Evolutionary conservation across 2,113 vertebrate species (phyloP).

Genomic region (human): DNA sequence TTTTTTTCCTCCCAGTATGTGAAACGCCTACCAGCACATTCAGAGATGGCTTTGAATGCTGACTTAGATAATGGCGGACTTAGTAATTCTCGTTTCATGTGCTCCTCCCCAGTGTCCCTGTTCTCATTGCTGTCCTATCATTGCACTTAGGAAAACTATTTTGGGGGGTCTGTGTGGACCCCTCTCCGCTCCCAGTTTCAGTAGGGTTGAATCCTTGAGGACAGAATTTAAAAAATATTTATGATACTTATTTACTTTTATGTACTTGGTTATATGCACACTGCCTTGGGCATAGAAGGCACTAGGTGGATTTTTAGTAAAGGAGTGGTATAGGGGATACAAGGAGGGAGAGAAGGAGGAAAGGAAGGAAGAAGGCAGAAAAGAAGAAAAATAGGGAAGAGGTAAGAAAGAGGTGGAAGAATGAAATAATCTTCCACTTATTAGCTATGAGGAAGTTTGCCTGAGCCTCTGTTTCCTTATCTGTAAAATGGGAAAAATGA

Average conservation of each 20-base stretch:
- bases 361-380: background rate
- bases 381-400: background rate
- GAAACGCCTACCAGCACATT: background rate
- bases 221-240: background rate
- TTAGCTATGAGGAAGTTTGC: background rate
- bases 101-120: rapidly evolving
- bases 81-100: rapidly evolving
- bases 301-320: background rate
- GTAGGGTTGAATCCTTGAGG: background rate
- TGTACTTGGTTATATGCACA: background rate
- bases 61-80: background rate
- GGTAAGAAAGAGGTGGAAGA: background rate
- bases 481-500: background rate
- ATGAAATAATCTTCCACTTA: background rate
- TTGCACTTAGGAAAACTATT: background rate
- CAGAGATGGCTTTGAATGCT: background rate
- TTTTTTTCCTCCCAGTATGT: background rate
- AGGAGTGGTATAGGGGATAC: background rate
- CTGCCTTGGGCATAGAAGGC: background rate
- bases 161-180: background rate
- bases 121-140: background rate
- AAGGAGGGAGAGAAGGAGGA: background rate
- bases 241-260: background rate
- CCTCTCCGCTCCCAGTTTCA: background rate
- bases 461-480: background rate